These are phyloP conservation scores for Mobula hypostoma DNA, from an alignment of 2,113 vertebrate species.

Conservation along the genomic window DNA sequence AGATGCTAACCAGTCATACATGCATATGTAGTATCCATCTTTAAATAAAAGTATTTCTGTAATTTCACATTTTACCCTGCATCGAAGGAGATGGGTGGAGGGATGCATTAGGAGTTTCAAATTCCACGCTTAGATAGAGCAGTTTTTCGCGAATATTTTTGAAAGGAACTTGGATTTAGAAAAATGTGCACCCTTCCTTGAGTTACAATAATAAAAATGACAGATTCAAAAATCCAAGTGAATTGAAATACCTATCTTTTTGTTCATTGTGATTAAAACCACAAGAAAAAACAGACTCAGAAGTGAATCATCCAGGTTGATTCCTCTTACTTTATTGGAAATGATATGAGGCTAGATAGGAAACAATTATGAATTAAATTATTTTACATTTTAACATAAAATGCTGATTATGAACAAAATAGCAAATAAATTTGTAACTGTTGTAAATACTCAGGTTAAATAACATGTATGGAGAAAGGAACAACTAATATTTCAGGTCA, in stretches of 20 bases:
- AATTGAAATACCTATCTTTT: background rate
- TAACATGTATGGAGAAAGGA: no score
- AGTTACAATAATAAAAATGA: background rate
- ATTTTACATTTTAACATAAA: background rate
- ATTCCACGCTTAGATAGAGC: background rate
- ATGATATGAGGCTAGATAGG: background rate
- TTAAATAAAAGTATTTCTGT: background rate
- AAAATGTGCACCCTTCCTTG: background rate
- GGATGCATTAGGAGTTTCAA: background rate
- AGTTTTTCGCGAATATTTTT: background rate
- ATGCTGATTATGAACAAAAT: no score
- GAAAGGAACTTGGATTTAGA: background rate
- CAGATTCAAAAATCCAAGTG: background rate
- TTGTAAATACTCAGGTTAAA: no score
- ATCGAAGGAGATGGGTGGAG: background rate
- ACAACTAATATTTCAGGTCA: no score
- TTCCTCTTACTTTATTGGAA: background rate
- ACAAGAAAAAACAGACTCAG: background rate
- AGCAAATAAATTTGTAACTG: no score
- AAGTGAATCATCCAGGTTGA: background rate
- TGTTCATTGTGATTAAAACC: background rate
- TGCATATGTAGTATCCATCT: background rate
- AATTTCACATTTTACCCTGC: background rate
- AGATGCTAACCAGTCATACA: background rate
- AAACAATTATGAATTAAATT: background rate